Conservation (phyloP, 2,113 vertebrate genomes). For the Panthera leo region DNA sequence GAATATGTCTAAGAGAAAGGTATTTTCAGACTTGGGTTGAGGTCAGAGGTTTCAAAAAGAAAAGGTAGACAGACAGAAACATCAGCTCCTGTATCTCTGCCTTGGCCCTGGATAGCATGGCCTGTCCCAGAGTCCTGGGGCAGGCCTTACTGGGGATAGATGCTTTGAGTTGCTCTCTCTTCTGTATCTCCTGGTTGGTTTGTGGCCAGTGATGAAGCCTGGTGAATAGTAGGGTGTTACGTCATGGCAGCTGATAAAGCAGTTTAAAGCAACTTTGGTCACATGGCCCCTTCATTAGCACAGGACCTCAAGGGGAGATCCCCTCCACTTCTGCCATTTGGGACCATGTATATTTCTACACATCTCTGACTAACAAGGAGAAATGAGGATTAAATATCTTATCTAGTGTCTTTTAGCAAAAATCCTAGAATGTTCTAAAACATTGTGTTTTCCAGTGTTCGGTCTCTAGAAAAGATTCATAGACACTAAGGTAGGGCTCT, state of each 20-base stretch:
- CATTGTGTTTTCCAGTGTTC: not conserved
- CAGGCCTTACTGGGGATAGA: not conserved
- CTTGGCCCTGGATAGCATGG: too few species aligned
- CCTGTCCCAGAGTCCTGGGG: fast-evolving
- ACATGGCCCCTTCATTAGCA: fast-evolving
- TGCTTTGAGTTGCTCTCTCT: not conserved
- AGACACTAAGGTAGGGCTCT: not conserved
- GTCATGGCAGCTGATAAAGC: not conserved
- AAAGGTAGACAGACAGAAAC: not conserved
- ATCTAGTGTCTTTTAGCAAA: not conserved
- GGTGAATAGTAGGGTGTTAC: not conserved
- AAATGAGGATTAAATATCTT: not conserved
- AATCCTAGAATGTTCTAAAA: not conserved
- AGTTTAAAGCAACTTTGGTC: not conserved
- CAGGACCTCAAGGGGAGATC: not conserved
- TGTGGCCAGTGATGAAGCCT: not conserved
- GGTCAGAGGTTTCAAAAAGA: not conserved
- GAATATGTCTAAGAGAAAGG: not conserved
- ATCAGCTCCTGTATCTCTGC: not conserved
- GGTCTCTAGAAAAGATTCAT: not conserved
- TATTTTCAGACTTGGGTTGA: not conserved
- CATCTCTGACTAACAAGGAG: not conserved
- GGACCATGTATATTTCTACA: not conserved
- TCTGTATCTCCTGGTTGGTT: not conserved
- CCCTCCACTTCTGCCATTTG: not conserved